phyloP scores from a whole-genome alignment of 2,888 invertebrate genomes.

The Thecocarcelia acutangulata region DNA sequence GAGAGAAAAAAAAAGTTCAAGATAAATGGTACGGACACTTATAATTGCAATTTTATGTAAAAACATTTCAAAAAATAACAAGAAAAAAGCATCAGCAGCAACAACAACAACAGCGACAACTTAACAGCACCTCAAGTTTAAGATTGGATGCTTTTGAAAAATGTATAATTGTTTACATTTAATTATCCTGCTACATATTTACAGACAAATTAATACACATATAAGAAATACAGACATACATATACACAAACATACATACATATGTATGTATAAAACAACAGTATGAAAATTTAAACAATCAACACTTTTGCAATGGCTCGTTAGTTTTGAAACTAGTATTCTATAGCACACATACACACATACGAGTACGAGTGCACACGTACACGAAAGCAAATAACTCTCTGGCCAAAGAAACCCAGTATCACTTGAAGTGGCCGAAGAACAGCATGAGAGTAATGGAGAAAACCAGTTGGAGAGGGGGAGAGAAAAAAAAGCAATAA shows the following conservation, averaged over 20 bases:
- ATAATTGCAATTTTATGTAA: slow-evolving; percentile 31
- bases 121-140: slow-evolving; percentile 31
- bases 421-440: slow-evolving; percentile 18
- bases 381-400: not conserved
- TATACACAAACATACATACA: not conserved
- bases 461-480: too few relatives aligned
- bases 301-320: slow-evolving; percentile 60
- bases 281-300: slow-evolving; percentile 47
- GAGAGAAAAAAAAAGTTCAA: not conserved
- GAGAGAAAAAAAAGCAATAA: not conserved
- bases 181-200: slow-evolving; percentile 40
- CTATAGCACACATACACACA: not conserved
- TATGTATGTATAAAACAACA: slow-evolving; percentile 18
- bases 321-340: slow-evolving; percentile 52
- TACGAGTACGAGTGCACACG: too few relatives aligned
- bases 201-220: too few relatives aligned
- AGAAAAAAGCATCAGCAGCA: not conserved
- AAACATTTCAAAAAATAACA: slow-evolving; percentile 3
- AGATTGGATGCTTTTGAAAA: slow-evolving; percentile 41
- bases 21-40: slow-evolving; percentile 29
- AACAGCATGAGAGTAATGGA: not conserved
- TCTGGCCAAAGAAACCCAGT: not conserved
- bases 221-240: not conserved
- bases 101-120: not conserved
- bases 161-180: slow-evolving; percentile 56